Percentiles rank a stretch among this genome's conserved stretches.
Evolutionary conservation across 1,140 invertebrate genomes (phyloP).

Genomic region (Diprion similis): DNA sequence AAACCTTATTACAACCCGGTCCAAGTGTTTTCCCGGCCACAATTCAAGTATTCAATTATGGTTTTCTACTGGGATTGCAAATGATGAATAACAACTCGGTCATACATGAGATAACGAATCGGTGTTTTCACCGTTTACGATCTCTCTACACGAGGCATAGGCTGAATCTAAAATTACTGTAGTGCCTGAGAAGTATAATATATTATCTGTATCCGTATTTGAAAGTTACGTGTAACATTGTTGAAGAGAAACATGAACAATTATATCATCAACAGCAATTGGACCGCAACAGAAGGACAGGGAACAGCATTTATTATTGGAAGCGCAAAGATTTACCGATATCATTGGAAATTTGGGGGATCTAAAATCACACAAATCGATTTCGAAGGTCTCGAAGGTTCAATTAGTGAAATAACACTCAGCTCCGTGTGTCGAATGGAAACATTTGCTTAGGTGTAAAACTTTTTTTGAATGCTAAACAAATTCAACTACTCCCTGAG

Average conservation of each 20-base stretch:
- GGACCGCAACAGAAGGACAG: not conserved
- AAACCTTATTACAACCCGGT: conserved; percentile 9
- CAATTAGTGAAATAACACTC: no score
- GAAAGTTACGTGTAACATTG: conserved; percentile 12
- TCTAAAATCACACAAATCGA: not conserved
- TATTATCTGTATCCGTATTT: not conserved
- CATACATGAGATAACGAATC: not conserved
- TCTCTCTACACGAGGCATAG: conserved; percentile 6
- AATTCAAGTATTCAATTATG: not conserved
- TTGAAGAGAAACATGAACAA: conserved; percentile 2
- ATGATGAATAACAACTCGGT: not conserved
- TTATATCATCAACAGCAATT: conserved; percentile 2
- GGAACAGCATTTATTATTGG: conserved; percentile 8
- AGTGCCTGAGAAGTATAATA: conserved; percentile 19
- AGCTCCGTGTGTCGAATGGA: no score
- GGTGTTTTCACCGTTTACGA: not conserved
- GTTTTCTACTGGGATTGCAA: not conserved
- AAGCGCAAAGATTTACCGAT: not conserved
- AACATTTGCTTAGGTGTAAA: not conserved
- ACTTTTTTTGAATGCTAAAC: not conserved
- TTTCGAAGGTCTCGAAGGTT: no score
- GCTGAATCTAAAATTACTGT: conserved; percentile 19
- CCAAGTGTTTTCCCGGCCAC: conserved; percentile 8
- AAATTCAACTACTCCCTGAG: not conserved
- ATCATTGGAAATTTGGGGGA: not conserved